Evolutionary conservation across 2,888 invertebrate genomes (phyloP).

Genomic region (Drosophila helvetica): DNA sequence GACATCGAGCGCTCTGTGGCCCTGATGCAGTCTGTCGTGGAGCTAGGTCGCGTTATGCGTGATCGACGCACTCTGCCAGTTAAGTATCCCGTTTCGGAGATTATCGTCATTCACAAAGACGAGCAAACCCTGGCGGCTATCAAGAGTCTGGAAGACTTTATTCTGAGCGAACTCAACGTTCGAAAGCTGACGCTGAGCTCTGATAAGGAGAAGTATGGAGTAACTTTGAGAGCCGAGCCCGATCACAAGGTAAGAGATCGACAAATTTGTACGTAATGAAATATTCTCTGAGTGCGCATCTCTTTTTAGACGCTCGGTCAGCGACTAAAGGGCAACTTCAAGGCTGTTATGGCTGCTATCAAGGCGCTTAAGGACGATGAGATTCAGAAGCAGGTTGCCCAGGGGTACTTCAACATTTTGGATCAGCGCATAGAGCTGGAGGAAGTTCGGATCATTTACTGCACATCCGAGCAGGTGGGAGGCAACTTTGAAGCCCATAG

Average conservation of each 20-base stretch:
- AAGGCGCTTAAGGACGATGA: slow-evolving; percentile 91
- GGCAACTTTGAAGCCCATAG: slow-evolving; percentile 94
- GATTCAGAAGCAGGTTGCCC: slow-evolving; percentile 89
- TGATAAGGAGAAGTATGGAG: slow-evolving; percentile 96
- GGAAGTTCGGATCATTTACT: slow-evolving; percentile 91
- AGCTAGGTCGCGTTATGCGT: slow-evolving; percentile 95
- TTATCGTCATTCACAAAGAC: slow-evolving; percentile 97
- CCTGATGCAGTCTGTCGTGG: slow-evolving; percentile 97
- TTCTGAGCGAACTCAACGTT: slow-evolving; percentile 96
- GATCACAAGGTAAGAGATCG: slow-evolving; percentile 89
- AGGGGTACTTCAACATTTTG: slow-evolving; percentile 89
- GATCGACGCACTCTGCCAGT: slow-evolving; percentile 97
- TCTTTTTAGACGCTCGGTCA: slow-evolving; percentile 86
- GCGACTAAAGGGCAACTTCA: slow-evolving; percentile 95
- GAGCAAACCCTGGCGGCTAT: slow-evolving; percentile 91
- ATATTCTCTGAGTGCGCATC: background rate
- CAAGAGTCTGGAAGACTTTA: slow-evolving; percentile 91
- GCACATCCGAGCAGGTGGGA: slow-evolving; percentile 83
- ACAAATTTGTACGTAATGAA: background rate
- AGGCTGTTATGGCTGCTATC: slow-evolving; percentile 92
- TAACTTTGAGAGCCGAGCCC: slow-evolving; percentile 95
- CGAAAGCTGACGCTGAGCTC: slow-evolving; percentile 92
- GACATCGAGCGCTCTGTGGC: slow-evolving; percentile 95
- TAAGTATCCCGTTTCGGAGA: slow-evolving; percentile 97
- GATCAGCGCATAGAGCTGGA: slow-evolving; percentile 91